These are phyloP conservation scores for Rhabdomys pumilio DNA, from an alignment of 2,797 vertebrate genomes.

Conservation along the genomic window DNA sequence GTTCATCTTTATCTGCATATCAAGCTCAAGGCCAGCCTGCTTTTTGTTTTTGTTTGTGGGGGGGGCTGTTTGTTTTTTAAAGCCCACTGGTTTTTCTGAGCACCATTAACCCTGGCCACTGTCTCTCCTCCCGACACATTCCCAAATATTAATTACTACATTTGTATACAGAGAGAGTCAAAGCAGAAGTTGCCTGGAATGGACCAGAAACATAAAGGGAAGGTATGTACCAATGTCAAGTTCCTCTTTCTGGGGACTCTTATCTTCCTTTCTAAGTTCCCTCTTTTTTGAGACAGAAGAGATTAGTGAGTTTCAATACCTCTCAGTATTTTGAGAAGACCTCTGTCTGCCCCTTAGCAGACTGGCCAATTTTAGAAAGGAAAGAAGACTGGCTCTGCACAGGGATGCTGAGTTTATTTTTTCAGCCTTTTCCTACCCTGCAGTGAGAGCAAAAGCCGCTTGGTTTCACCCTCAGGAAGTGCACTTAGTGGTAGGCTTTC, in stretches of 20 bases:
- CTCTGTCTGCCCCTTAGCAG: background rate
- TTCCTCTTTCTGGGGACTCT: conserved; percentile 78
- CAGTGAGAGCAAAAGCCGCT: conserved; percentile 4
- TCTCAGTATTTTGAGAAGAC: conserved; percentile 53
- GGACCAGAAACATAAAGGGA: conserved; percentile 6
- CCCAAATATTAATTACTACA: conserved; percentile 31
- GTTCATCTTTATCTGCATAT: background rate
- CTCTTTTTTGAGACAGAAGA: conserved; percentile 61
- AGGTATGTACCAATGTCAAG: conserved; percentile 73
- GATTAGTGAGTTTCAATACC: conserved; percentile 8
- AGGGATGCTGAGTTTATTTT: conserved; percentile 75
- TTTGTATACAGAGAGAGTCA: conserved; percentile 47
- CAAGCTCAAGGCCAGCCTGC: background rate
- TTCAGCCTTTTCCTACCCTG: conserved; percentile 77
- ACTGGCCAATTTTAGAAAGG: conserved; percentile 29
- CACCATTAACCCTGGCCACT: background rate
- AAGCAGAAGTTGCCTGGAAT: conserved; percentile 80
- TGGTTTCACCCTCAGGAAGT: conserved; percentile 81
- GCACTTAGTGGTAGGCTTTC: conserved; percentile 73
- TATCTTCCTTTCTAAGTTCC: conserved; percentile 59
- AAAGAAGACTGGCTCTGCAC: conserved; percentile 59
- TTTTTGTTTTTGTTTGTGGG: background rate
- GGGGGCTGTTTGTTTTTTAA: background rate
- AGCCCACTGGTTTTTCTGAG: conserved; percentile 37
- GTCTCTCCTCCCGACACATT: background rate